Conservation (phyloP, 1,140 invertebrate genomes). For the Scylla paramamosain region DNA sequence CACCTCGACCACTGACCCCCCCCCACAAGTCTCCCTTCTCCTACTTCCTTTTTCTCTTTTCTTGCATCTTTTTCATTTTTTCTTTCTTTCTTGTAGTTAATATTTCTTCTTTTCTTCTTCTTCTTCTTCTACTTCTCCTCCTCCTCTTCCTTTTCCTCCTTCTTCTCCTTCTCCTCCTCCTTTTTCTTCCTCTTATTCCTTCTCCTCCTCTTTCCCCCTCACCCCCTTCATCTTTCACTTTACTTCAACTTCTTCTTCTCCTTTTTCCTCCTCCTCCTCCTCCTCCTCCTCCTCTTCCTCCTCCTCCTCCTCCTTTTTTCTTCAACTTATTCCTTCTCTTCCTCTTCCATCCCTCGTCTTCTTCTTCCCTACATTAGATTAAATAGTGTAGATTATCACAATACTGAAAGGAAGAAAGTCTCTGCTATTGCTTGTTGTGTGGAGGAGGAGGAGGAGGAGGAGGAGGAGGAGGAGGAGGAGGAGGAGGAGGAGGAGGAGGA, state of each 20-base stretch:
- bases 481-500: too few species aligned
- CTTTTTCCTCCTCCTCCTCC: not conserved
- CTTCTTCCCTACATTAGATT: too few species aligned
- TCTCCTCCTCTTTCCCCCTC: not conserved
- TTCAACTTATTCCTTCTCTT: not conserved
- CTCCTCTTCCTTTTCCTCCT: not conserved
- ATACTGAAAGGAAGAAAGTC: too few species aligned
- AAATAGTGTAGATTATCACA: too few species aligned
- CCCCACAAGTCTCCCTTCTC: too few species aligned
- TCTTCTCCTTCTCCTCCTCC: not conserved
- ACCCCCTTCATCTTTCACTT: not conserved
- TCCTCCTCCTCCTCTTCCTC: not conserved
- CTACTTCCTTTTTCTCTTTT: too few species aligned
- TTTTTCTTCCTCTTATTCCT: not conserved
- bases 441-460: too few species aligned
- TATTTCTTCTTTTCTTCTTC: not conserved
- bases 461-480: too few species aligned
- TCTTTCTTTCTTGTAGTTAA: too few species aligned
- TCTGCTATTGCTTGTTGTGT: too few species aligned
- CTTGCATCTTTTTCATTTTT: too few species aligned
- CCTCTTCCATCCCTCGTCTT: not conserved
- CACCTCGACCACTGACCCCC: too few species aligned
- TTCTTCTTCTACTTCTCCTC: not conserved
- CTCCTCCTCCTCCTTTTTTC: not conserved
- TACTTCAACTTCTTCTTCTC: not conserved